phyloP scores from a whole-genome alignment of 2,888 invertebrate species.

The Rotaria sp. region DNA sequence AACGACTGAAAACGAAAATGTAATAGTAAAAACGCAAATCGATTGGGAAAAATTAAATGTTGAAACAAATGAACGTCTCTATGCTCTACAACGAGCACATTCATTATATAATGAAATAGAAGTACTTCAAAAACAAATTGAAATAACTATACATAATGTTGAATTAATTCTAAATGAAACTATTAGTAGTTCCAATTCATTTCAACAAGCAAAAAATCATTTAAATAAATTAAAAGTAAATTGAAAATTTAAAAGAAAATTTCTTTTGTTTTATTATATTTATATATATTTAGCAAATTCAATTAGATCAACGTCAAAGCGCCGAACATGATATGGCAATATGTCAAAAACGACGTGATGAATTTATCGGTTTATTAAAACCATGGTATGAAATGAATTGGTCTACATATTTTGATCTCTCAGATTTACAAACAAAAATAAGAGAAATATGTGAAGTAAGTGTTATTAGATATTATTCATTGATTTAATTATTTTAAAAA shows the following conservation, averaged over 20 bases:
- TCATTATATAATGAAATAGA: not conserved
- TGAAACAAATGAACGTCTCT: not conserved
- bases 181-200: not conserved
- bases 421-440: not conserved
- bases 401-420: not conserved
- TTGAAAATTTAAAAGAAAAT: not conserved
- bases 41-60: constrained; percentile 22
- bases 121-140: not conserved
- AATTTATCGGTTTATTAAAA: not conserved
- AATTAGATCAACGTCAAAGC: constrained; percentile 17
- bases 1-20: not conserved
- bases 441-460: not conserved
- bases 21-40: not conserved
- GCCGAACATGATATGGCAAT: not conserved
- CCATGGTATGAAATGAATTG: constrained; percentile 8
- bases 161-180: not conserved
- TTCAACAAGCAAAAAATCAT: not conserved
- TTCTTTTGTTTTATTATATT: not conserved
- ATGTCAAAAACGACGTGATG: not conserved
- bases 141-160: not conserved
- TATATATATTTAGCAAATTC: not conserved
- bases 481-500: no score
- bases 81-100: constrained; percentile 4
- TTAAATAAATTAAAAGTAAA: constrained; percentile 3
- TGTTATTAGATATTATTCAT: not conserved